These are phyloP conservation scores for Columba livia DNA, from an alignment of 2,113 vertebrate genomes.

Conservation along the genomic window DNA sequence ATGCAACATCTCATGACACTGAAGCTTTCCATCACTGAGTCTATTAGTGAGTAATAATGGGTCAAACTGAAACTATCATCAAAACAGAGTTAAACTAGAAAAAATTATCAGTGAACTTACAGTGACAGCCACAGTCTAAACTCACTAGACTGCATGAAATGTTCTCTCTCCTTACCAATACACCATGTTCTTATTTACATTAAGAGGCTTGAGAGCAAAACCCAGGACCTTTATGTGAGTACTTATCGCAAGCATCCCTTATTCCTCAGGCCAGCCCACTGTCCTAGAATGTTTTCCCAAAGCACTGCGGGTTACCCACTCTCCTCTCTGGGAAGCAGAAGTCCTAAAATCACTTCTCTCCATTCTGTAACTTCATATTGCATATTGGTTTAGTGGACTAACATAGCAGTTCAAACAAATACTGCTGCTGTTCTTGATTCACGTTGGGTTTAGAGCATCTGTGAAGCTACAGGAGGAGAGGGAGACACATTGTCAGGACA, in stretches of 20 bases:
- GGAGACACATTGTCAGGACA: not conserved
- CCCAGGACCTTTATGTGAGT: not conserved
- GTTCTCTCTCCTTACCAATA: not conserved
- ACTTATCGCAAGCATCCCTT: not conserved
- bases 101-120: not conserved
- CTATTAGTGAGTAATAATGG: not conserved
- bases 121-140: not conserved
- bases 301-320: not conserved
- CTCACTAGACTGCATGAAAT: not conserved
- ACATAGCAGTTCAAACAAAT: not conserved
- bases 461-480: not conserved
- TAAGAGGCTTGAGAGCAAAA: not conserved
- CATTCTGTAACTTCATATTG: not conserved
- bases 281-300: not conserved
- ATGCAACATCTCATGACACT: not conserved
- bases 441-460: not conserved
- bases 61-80: not conserved
- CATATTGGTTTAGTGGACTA: not conserved
- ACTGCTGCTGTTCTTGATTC: not conserved
- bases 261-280: not conserved
- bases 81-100: not conserved
- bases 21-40: not conserved
- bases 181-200: not conserved
- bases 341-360: not conserved
- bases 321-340: not conserved